Base-by-base conservation (phyloP, 2,113 vertebrate species). In the Ophthalmolycus amberensis region DNA sequence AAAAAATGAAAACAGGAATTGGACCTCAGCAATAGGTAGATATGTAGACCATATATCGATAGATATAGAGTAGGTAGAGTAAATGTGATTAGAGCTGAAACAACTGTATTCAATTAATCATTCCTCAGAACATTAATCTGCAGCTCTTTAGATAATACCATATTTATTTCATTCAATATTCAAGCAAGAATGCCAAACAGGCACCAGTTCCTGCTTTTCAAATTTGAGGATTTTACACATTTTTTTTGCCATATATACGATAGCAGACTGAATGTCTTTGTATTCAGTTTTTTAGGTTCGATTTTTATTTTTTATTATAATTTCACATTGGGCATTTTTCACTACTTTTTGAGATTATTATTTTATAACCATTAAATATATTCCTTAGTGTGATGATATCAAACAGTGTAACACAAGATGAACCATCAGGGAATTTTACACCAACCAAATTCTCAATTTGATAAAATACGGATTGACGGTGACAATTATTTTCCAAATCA, bases 1-100 rank as follows among this genome's bases (percentile, higher is more conserved):
- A n/a, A n/a, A n/a, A 71, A 37, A 6, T 27, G 9, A 56, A 73
- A 74, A 73, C 32, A 69, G 29, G 18, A 65, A 42, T 58, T 12
- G 29, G 6, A 38, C 9, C 16, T 1, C 0, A 54, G 3, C 50
- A 22, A 52, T 5, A 40, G 15, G 4, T 20, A 59, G 20, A 68
- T 32, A 52, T 5, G 44, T 1, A 25, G 12, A 42, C 15, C 10
- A 22, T 16, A 7, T 34, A 62, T 15, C 3, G 10, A 9, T 9
- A 54, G 1, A 54, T 14, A 5, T n/a, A n/a, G n/a, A n/a, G n/a
- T n/a, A n/a, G n/a, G n/a, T 20, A 40, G 37, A 25, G 25, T 16
- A 25, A 25, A 65, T 56, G n/a, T 34, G 15, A 52, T 25, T 11
- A n/a, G 16, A 71, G 7, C 0, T 16, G 2, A 37, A 62, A 46